Percentiles rank a stretch among this genome's conserved stretches.
phyloP scores from a whole-genome alignment of 2,888 invertebrate species.

The Creontiades dilutus region DNA sequence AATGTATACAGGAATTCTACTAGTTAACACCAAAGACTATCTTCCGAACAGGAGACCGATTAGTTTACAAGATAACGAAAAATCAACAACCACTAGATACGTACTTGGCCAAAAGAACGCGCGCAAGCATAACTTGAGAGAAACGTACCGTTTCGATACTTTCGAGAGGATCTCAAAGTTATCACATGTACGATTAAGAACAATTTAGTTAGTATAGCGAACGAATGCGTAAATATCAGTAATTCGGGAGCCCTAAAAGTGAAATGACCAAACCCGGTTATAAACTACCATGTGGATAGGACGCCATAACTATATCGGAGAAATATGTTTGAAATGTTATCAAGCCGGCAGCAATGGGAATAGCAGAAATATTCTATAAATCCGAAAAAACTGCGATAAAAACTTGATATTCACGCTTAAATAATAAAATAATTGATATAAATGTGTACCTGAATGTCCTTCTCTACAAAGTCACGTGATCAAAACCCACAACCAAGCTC shows the following conservation, averaged over 20 bases:
- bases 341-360: constrained; percentile 24
- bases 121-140: background rate
- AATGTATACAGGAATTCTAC: too few species aligned
- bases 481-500: constrained; percentile 62
- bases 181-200: background rate
- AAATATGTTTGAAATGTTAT: background rate
- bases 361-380: background rate
- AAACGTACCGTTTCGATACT: background rate
- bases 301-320: constrained; percentile 81
- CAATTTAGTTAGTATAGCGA: background rate
- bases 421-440: constrained; percentile 58
- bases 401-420: constrained; percentile 13
- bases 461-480: constrained; percentile 72
- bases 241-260: constrained; percentile 29
- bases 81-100: constrained; percentile 40
- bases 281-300: constrained; percentile 83
- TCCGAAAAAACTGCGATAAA: background rate
- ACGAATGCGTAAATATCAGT: background rate
- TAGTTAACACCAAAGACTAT: background rate
- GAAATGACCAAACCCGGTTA: constrained; percentile 75
- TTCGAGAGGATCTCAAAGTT: background rate
- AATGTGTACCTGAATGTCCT: constrained; percentile 59
- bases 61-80: constrained; percentile 53
- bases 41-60: background rate
- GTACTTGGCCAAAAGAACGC: background rate